phyloP scores from a whole-genome alignment of 2,797 vertebrate species.

The Tolypeutes matacus region DNA sequence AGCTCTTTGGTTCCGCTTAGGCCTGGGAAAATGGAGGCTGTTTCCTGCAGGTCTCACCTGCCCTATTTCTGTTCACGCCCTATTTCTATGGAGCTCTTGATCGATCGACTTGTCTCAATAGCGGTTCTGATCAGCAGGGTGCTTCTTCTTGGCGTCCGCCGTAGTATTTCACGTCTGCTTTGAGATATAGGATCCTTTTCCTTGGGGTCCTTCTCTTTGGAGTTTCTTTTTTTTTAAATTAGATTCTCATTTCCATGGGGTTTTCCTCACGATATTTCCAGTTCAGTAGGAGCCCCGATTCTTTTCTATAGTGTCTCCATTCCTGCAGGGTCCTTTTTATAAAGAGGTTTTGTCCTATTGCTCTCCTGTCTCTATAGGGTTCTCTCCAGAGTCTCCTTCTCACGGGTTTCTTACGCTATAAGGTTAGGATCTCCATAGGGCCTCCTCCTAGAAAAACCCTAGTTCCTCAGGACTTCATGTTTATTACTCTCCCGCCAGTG shows the following conservation, averaged over 20 bases:
- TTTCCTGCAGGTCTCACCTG: no score
- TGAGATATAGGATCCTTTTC: neutral
- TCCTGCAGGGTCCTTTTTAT: neutral
- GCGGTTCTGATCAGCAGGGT: neutral
- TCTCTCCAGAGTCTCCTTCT: neutral
- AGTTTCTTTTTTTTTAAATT: no score
- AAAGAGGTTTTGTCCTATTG: neutral
- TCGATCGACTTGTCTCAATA: neutral
- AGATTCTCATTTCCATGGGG: neutral
- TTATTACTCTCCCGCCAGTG: neutral
- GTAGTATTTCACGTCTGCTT: neutral
- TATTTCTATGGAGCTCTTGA: no score
- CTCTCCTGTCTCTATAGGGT: neutral
- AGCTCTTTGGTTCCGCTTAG: neutral
- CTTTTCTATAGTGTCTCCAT: neutral
- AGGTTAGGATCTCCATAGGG: neutral
- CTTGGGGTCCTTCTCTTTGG: neutral
- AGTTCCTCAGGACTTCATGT: neutral
- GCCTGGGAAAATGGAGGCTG: accelerated
- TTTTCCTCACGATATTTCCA: no score
- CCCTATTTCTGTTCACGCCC: neutral
- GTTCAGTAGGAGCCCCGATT: neutral
- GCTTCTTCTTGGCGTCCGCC: neutral
- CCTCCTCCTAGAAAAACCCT: neutral
- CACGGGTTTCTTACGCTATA: neutral